Percentiles rank a stretch among this genome's conserved stretches.
Evolutionary conservation across 1,140 invertebrate genomes (phyloP).

Genomic region (Drosophila chauvacae): DNA sequence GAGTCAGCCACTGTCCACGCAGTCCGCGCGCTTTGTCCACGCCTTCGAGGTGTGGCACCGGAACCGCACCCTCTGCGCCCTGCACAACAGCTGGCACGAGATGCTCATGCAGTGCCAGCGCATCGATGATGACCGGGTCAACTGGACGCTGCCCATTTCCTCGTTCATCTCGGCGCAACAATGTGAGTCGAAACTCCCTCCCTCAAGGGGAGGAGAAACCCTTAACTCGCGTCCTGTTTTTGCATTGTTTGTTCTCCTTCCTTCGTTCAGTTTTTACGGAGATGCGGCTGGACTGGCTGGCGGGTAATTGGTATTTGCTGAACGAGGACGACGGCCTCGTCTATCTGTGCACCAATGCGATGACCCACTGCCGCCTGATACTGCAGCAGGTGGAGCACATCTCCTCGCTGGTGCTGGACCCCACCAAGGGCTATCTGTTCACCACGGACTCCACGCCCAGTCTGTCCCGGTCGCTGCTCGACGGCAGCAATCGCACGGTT

Average conservation of each 20-base stretch:
- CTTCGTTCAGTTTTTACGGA: conserved; percentile 87
- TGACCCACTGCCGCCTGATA: conserved; percentile 88
- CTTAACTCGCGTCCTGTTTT: conserved; percentile 16
- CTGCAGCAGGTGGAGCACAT: conserved; percentile 88
- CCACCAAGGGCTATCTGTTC: conserved; percentile 91
- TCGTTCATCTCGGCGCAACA: conserved; percentile 71
- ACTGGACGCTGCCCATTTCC: conserved; percentile 86
- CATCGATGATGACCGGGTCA: conserved; percentile 86
- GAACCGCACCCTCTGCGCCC: conserved; percentile 89
- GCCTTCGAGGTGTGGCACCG: conserved; percentile 85
- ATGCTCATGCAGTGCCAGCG: conserved; percentile 86
- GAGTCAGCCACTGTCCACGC: conserved; percentile 21
- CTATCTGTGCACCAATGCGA: conserved; percentile 88
- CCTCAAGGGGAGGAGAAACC: not conserved
- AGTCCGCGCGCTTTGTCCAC: conserved; percentile 33
- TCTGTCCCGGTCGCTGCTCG: conserved; percentile 87
- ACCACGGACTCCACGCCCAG: conserved; percentile 91
- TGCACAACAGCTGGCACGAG: conserved; percentile 86
- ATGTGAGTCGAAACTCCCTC: conserved; percentile 58
- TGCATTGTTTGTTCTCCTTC: not conserved
- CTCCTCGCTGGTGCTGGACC: conserved; percentile 94
- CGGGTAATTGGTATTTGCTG: conserved; percentile 93
- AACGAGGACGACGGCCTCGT: conserved; percentile 90
- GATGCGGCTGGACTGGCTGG: conserved; percentile 93
- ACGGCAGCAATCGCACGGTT: conserved; percentile 86